Evolutionary conservation across 2,888 invertebrate genomes (phyloP), one percentile per base, ranked within the genome.

Genomic region (Scaptomyza caliginosa): DNA sequence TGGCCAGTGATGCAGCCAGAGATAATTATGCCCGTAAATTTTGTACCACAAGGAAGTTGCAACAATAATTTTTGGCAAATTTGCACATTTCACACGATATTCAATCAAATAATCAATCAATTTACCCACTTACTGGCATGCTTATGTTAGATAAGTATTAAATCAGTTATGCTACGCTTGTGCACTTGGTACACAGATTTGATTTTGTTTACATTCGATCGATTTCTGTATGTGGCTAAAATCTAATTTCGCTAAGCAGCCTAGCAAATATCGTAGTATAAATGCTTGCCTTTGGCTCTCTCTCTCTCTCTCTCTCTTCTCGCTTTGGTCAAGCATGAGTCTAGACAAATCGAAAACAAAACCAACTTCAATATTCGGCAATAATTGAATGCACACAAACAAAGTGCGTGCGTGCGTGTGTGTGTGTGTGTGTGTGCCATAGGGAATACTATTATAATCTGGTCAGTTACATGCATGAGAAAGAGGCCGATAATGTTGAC

Each of bases 311-410:
- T 76, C 46, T n/a, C n/a, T n/a, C n/a, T n/a, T n/a, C n/a, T n/a
- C n/a, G n/a, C n/a, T 13, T 32, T 28, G 11, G 52, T 83, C 77
- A 86, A 81, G 83, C 83, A 83, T 63, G 52, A 60, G 83, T 80
- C 84, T 80, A 69, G 79, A 74, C 81, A 66, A 86, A 83, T 81
- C 80, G 81, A 82, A 82, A 82, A 82, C 86, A 86, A 86, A 82
- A 70, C 80, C 52, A 80, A 60, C 86, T 77, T 80, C 74, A 79
- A 86, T 86, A 80, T 80, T 52, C 67, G 65, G 62, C 81, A 66
- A 82, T 82, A 82, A 82, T 82, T 86, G 86, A 82, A 82, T 75
- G 86, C 86, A 77, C 80, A 82, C 77, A 74, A 67, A 69, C 74
- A 77, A 28, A 21, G 21, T 40, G 58, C 34, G 54, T 40, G 45